Evolutionary conservation across 2,888 invertebrate species (phyloP).

Genomic region (Ormyrus thymus): DNA sequence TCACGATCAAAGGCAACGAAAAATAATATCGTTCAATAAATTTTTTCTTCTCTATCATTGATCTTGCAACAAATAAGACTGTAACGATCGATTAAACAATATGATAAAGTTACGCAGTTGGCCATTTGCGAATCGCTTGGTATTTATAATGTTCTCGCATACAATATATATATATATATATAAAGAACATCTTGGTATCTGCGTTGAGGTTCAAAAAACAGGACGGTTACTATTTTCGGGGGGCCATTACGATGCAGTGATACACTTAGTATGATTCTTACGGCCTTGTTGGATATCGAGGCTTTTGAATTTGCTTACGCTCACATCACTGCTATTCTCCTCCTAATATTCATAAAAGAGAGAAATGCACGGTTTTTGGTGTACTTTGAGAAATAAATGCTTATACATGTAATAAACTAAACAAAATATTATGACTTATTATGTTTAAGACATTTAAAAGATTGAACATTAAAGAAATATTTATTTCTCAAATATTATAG

Average conservation of each 20-base stretch:
- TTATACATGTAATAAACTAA: background rate
- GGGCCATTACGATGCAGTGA: slow-evolving; percentile 39
- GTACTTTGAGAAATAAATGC: slow-evolving; percentile 31
- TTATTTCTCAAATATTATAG: slow-evolving; percentile 27
- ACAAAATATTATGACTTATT: background rate
- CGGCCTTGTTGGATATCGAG: slow-evolving; percentile 28
- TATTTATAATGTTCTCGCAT: slow-evolving; percentile 19
- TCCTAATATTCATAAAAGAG: slow-evolving; percentile 27
- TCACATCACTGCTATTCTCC: slow-evolving; percentile 26
- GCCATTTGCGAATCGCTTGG: slow-evolving; percentile 30
- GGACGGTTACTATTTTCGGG: slow-evolving; percentile 48
- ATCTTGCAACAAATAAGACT: slow-evolving; percentile 47
- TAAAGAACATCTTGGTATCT: slow-evolving; percentile 34
- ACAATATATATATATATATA: slow-evolving; percentile 22
- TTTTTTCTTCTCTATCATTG: slow-evolving; percentile 18
- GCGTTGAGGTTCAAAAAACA: slow-evolving; percentile 41
- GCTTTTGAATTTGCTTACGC: background rate
- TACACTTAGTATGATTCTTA: background rate
- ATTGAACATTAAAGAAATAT: slow-evolving; percentile 22
- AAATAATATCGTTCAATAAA: slow-evolving; percentile 25
- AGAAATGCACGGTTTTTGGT: slow-evolving; percentile 19
- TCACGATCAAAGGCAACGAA: slow-evolving; percentile 49
- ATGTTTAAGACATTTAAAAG: slow-evolving; percentile 3
- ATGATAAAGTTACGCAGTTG: slow-evolving; percentile 23
- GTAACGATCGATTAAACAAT: slow-evolving; percentile 27